A percentile compares a stretch with the other conserved stretches of the same genome.
These are phyloP conservation scores for Cylindroiulus punctatus DNA, from an alignment of 2,888 invertebrate genomes.

Conservation along the genomic window DNA sequence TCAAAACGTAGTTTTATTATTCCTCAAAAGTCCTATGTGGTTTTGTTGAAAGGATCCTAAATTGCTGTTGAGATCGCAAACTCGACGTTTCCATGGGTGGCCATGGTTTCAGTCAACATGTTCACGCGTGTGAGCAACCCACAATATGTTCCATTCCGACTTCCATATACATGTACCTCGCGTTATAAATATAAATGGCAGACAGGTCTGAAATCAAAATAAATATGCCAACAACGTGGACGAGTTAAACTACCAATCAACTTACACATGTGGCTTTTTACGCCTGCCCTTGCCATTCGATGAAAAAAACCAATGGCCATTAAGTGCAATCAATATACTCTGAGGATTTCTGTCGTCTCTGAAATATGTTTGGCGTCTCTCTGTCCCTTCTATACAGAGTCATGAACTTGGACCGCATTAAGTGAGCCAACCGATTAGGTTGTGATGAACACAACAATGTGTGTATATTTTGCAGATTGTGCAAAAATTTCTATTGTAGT, in stretches of 20 bases:
- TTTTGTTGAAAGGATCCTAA: not conserved
- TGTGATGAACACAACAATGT: too few species aligned
- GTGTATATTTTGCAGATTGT: too few species aligned
- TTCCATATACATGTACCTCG: not conserved
- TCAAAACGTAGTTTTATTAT: not conserved
- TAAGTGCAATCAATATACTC: constrained; percentile 39
- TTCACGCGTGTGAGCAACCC: not conserved
- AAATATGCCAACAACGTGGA: constrained; percentile 30
- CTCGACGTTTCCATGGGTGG: constrained; percentile 14
- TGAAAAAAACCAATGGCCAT: not conserved
- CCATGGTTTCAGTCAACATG: constrained; percentile 22
- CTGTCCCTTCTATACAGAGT: not conserved
- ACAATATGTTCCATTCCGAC: not conserved
- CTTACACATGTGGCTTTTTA: not conserved
- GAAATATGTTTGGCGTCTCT: constrained; percentile 5
- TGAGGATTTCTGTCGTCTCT: constrained; percentile 12
- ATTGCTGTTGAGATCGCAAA: constrained; percentile 14
- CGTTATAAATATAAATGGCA: constrained; percentile 35
- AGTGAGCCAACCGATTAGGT: not conserved
- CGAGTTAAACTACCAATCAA: constrained; percentile 1
- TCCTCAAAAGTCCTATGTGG: not conserved
- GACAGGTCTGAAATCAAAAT: constrained; percentile 45
- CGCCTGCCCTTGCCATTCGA: not conserved
- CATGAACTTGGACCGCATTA: not conserved
- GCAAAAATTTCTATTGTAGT: too few species aligned